Percentiles rank a stretch among this genome's conserved stretches.
phyloP scores from a whole-genome alignment of 2,113 vertebrate genomes.

The Dipodomys merriami region DNA sequence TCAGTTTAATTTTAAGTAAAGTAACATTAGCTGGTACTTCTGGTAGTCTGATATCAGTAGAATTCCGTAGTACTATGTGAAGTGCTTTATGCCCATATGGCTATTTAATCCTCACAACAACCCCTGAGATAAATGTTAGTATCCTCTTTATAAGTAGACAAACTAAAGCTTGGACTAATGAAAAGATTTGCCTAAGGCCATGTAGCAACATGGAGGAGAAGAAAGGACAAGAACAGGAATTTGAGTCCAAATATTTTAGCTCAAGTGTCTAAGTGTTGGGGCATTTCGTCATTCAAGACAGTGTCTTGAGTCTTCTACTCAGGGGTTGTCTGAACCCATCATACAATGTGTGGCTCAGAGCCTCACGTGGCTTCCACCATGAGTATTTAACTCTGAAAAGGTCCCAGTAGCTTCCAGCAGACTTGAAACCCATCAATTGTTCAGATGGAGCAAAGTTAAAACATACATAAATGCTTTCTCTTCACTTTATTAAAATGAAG shows the following conservation, averaged over 20 bases:
- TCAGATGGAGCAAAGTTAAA: slow-evolving; percentile 46
- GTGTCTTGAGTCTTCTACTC: background rate
- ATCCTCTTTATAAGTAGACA: background rate
- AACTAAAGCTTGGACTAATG: background rate
- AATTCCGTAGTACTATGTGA: background rate
- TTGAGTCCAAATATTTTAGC: background rate
- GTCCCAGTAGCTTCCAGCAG: background rate
- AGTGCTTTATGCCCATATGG: background rate
- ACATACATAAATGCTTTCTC: slow-evolving; percentile 36
- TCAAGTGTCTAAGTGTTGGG: background rate
- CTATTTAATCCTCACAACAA: background rate
- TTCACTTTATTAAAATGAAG: slow-evolving; percentile 26
- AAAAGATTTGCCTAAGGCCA: background rate
- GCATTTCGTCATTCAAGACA: background rate
- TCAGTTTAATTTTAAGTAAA: background rate
- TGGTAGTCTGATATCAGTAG: background rate
- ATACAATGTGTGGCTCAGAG: background rate
- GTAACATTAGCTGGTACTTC: background rate
- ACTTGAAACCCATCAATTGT: slow-evolving; percentile 20
- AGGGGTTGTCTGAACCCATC: background rate
- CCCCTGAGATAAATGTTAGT: background rate
- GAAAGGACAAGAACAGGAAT: background rate
- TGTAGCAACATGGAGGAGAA: background rate
- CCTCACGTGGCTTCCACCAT: background rate
- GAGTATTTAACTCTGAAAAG: background rate